These are phyloP conservation scores for Caenorhabditis tropicalis DNA, from an alignment of 1,140 invertebrate species.

Conservation along the genomic window DNA sequence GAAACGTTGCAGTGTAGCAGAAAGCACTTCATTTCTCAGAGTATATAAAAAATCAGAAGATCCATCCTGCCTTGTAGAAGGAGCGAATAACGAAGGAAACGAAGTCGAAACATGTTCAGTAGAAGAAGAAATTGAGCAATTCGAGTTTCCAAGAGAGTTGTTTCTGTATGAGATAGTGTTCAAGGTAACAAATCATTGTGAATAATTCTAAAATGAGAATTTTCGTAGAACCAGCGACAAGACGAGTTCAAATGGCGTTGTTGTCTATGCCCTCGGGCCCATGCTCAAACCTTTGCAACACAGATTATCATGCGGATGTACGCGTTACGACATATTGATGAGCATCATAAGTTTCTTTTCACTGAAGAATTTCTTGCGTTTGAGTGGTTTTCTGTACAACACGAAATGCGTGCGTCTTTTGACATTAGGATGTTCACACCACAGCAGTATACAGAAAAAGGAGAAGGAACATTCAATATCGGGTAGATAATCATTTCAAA, in stretches of 20 bases:
- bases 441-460: neutral
- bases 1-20: neutral
- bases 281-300: neutral
- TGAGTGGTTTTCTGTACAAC: neutral
- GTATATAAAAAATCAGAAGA: neutral
- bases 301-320: neutral
- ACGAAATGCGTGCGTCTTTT: neutral
- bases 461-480: neutral
- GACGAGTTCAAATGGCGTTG: constrained; percentile 36
- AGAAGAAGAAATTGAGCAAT: neutral
- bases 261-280: neutral
- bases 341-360: neutral
- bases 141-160: neutral
- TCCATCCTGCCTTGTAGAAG: too few relatives aligned
- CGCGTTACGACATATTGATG: neutral
- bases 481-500: neutral
- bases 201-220: neutral
- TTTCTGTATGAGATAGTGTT: neutral
- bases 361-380: neutral
- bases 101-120: neutral
- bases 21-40: neutral
- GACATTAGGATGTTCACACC: neutral
- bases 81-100: neutral
- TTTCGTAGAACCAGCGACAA: neutral
- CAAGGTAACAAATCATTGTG: too few relatives aligned